A percentile compares a stretch with the other conserved stretches of the same genome.
phyloP scores from a whole-genome alignment of 2,888 invertebrate species.

The Sclerodermus sp. region DNA sequence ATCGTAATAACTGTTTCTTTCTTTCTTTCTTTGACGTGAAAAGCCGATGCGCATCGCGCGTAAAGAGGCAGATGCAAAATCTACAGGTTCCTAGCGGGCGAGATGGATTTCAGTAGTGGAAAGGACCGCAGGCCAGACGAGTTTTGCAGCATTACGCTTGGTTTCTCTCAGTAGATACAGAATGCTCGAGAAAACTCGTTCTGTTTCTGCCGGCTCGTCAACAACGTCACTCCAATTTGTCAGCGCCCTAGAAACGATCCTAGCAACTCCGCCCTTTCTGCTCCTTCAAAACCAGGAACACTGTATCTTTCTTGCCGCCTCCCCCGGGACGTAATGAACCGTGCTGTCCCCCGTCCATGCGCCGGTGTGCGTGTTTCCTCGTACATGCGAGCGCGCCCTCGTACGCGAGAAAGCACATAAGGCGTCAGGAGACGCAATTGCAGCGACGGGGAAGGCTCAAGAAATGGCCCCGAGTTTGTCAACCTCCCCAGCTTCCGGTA shows the following conservation, averaged over 20 bases:
- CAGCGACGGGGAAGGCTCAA: neutral
- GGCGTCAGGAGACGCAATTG: no score
- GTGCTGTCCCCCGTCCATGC: slow-evolving; percentile 15
- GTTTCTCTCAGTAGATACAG: slow-evolving; percentile 5
- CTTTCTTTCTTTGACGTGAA: no score
- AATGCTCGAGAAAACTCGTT: slow-evolving; percentile 3
- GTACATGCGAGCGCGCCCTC: neutral
- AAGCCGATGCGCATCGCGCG: no score
- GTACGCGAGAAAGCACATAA: slow-evolving; percentile 8
- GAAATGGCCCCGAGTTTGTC: slow-evolving; percentile 19
- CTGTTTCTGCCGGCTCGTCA: slow-evolving; percentile 13
- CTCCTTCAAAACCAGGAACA: no score
- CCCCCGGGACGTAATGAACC: slow-evolving; percentile 18
- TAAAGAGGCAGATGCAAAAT: no score
- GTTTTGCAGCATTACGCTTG: slow-evolving; percentile 2
- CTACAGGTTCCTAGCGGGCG: no score
- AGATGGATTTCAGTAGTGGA: no score
- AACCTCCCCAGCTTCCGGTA: neutral
- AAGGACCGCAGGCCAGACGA: neutral
- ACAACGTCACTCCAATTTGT: slow-evolving; percentile 26
- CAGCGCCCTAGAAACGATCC: slow-evolving; percentile 13
- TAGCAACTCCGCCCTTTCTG: neutral
- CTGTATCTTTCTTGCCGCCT: slow-evolving; percentile 1
- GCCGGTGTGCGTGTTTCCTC: no score
- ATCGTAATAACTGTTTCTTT: no score